A percentile compares a stretch with the other conserved stretches of the same genome.
Evolutionary conservation across 2,113 vertebrate genomes (phyloP).

Genomic region (Morphnarchus princeps): DNA sequence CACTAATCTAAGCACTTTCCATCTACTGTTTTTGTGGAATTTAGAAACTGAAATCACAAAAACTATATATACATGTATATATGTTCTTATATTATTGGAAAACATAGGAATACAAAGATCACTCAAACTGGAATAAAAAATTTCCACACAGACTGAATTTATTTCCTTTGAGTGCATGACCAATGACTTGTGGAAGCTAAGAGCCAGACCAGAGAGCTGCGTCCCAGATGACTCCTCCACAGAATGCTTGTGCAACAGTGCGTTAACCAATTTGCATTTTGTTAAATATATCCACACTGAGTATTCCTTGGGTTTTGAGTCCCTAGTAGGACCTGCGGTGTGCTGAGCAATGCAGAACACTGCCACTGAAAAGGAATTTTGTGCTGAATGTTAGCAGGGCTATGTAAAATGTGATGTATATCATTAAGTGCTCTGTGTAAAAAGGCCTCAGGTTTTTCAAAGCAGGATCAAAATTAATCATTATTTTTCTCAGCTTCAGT

Average conservation of each 20-base stretch:
- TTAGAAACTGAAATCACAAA: not conserved
- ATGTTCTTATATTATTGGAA: not conserved
- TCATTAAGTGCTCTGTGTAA: not conserved
- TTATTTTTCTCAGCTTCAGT: not conserved
- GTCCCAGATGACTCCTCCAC: accelerated
- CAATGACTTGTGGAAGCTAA: not conserved
- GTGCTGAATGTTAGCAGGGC: not conserved
- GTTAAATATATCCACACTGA: not conserved
- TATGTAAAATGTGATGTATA: not conserved
- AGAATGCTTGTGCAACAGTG: not conserved
- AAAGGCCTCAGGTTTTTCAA: not conserved
- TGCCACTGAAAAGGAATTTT: not conserved
- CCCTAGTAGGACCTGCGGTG: not conserved
- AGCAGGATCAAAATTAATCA: not conserved
- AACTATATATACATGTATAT: not conserved
- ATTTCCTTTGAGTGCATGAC: not conserved
- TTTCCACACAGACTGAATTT: not conserved
- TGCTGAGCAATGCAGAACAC: not conserved
- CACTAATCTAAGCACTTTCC: not conserved
- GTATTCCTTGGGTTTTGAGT: not conserved
- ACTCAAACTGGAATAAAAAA: not conserved
- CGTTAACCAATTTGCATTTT: not conserved
- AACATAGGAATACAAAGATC: not conserved
- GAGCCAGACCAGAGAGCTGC: not conserved
- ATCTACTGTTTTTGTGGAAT: not conserved